Conservation (phyloP, 2,797 vertebrate genomes). For the Onychomys arenicola region DNA sequence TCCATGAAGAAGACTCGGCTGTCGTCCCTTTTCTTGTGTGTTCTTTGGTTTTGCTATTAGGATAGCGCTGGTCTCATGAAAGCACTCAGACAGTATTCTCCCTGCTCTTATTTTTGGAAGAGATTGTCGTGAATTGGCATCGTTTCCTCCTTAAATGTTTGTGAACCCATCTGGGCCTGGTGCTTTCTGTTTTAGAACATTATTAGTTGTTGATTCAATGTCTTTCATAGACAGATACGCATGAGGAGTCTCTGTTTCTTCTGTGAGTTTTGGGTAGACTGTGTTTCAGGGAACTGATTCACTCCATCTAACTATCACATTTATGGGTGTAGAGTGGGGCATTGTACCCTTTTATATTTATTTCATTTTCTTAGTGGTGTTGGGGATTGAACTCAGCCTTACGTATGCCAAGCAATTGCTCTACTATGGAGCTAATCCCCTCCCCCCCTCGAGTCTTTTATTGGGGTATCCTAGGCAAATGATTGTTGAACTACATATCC, state of each 20-base stretch:
- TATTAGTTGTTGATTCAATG: constrained; percentile 6
- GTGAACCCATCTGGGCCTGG: neutral
- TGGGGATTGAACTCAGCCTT: neutral
- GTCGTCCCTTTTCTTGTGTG: neutral
- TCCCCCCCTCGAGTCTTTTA: neutral
- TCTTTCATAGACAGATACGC: neutral
- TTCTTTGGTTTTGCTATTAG: neutral
- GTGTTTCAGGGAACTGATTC: neutral
- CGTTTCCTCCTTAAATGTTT: neutral
- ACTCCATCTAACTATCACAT: neutral
- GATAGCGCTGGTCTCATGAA: neutral
- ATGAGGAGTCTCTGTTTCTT: neutral
- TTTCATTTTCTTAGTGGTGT: neutral
- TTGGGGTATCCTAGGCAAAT: neutral
- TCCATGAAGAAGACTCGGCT: neutral
- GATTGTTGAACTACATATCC: neutral
- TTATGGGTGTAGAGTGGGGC: neutral
- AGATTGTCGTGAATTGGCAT: neutral
- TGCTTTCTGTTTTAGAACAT: neutral
- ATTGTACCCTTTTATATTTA: neutral
- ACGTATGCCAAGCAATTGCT: neutral
- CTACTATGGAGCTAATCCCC: neutral
- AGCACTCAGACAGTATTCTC: neutral
- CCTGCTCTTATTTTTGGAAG: neutral
- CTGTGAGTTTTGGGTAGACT: neutral